Percentiles rank a stretch among this genome's conserved stretches.
Evolutionary conservation across 2,888 invertebrate genomes (phyloP).

Genomic region (Phyllotreta striolata): DNA sequence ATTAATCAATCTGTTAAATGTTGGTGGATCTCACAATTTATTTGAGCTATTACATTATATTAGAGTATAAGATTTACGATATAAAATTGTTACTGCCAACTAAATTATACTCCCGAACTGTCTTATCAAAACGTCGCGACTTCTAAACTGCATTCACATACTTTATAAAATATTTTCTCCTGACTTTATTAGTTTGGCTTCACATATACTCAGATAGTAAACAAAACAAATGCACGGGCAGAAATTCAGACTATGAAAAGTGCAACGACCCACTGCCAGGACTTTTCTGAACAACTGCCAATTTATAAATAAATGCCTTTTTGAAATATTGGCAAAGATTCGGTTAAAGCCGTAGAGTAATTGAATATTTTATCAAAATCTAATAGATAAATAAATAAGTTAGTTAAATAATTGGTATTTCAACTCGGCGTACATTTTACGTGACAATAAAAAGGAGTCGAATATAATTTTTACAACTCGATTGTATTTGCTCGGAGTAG

Average conservation of each 20-base stretch:
- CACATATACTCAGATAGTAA: slow-evolving; percentile 11
- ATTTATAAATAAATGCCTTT: slow-evolving; percentile 15
- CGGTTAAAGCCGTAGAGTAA: background rate
- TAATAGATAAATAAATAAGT: too few relatives aligned
- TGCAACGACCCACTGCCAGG: slow-evolving; percentile 10
- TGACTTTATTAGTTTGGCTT: slow-evolving; percentile 14
- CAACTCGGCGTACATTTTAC: too few relatives aligned
- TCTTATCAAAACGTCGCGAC: slow-evolving; percentile 4
- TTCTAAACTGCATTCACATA: slow-evolving; percentile 1
- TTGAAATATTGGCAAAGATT: slow-evolving; percentile 13
- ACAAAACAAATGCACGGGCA: slow-evolving; percentile 10
- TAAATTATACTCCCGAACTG: too few relatives aligned
- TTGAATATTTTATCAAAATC: too few relatives aligned
- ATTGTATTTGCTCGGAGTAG: slow-evolving; percentile 4
- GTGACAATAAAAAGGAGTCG: too few relatives aligned
- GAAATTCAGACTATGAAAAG: slow-evolving; percentile 16
- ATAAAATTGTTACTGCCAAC: too few relatives aligned
- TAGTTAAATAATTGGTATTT: too few relatives aligned
- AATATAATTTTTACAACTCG: background rate
- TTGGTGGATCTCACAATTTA: too few relatives aligned
- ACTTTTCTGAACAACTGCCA: slow-evolving; percentile 17
- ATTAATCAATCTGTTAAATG: too few relatives aligned
- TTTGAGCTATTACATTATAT: too few relatives aligned
- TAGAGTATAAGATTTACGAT: too few relatives aligned
- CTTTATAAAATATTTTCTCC: slow-evolving; percentile 13